Evolutionary conservation across 2,113 vertebrate species (phyloP).

Genomic region (Nibea albiflora): DNA sequence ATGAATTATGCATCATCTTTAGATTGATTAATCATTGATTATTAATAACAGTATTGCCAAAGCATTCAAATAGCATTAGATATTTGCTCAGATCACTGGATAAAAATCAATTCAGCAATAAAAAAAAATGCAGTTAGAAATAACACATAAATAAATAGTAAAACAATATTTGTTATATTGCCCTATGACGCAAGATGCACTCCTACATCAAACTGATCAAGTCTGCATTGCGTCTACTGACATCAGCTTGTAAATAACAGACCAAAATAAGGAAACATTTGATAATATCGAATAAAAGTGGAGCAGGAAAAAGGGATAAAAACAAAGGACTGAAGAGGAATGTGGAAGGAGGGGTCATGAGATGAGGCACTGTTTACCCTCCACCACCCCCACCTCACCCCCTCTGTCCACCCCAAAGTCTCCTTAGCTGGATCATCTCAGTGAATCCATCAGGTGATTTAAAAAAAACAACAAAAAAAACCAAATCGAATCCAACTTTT

Average conservation of each 20-base stretch:
- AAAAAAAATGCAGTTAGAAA: neutral
- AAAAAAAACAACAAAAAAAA: neutral
- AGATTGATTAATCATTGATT: neutral
- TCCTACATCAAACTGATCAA: neutral
- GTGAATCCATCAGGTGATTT: constrained; percentile 19
- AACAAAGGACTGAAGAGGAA: constrained; percentile 51
- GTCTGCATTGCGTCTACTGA: neutral
- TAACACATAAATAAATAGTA: neutral
- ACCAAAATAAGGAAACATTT: neutral
- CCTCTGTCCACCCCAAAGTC: neutral
- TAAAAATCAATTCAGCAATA: neutral
- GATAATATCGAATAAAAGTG: neutral
- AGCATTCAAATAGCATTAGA: neutral
- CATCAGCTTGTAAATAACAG: neutral
- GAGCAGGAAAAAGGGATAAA: neutral
- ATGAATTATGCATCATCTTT: neutral
- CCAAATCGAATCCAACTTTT: constrained; percentile 3
- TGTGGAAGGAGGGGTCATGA: constrained; percentile 69
- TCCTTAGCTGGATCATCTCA: constrained; percentile 7
- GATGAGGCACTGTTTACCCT: constrained; percentile 70
- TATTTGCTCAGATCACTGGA: neutral
- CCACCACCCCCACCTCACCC: neutral
- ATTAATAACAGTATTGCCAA: neutral
- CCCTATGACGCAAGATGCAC: neutral
- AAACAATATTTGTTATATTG: neutral